Conservation (phyloP, 2,797 vertebrate species). For the Anisognathus igniventris region DNA sequence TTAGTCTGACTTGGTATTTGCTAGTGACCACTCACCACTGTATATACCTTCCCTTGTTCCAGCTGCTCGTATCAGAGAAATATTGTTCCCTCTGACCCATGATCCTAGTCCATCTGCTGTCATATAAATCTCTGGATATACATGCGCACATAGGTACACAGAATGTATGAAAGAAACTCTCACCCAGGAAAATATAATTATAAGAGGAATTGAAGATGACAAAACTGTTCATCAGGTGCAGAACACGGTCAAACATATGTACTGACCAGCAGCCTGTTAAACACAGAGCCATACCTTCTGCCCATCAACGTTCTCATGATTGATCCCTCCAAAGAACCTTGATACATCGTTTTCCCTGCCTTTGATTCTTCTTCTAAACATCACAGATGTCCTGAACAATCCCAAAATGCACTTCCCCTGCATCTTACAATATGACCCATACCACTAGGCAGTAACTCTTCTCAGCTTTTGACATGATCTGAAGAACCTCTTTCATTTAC, state of each 20-base stretch:
- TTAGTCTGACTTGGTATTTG: neutral
- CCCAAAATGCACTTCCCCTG: neutral
- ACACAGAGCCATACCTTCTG: neutral
- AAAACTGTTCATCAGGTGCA: neutral
- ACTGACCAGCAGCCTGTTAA: neutral
- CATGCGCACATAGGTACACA: neutral
- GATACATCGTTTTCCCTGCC: fast-evolving
- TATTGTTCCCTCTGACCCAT: neutral
- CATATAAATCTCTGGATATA: neutral
- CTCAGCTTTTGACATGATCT: neutral
- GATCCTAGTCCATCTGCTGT: neutral
- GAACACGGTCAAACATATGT: neutral
- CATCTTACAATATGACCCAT: neutral
- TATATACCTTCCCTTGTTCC: neutral
- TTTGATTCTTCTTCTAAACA: neutral
- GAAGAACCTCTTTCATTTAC: neutral
- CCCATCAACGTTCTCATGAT: neutral
- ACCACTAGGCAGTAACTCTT: neutral
- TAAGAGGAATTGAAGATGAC: neutral
- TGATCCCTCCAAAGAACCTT: neutral
- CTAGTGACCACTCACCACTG: neutral
- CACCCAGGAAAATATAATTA: neutral
- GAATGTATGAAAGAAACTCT: neutral
- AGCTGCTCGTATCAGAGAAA: neutral
- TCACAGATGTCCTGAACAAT: neutral